phyloP scores from a whole-genome alignment of 64 coral and sea anemone genomes.

The Actinia tenebrosa region DNA sequence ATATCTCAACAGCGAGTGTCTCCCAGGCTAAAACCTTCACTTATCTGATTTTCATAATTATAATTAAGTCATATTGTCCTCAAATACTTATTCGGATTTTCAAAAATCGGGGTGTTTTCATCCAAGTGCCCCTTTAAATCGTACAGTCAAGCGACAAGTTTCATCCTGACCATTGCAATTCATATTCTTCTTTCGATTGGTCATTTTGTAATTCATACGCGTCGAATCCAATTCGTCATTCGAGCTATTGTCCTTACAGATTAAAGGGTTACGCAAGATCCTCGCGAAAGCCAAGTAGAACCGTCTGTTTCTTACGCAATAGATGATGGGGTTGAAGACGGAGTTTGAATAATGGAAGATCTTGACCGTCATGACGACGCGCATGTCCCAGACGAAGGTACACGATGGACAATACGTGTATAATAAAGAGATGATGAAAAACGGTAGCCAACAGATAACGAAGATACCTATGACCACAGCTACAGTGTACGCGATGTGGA shows the following conservation, averaged over 20 bases:
- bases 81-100: no score
- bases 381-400: conserved; percentile 61
- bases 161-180: background rate
- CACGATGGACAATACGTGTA: conserved; percentile 50
- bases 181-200: background rate
- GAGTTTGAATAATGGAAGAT: conserved; percentile 84
- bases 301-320: conserved; percentile 63
- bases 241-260: background rate
- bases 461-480: conserved; percentile 78
- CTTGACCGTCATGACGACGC: conserved; percentile 66
- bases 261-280: conserved; percentile 34
- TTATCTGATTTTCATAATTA: no score
- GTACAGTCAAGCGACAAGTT: background rate
- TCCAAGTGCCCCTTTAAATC: background rate
- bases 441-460: conserved; percentile 76
- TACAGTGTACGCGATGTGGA: conserved; percentile 83
- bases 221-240: background rate
- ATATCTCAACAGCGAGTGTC: no score
- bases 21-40: no score
- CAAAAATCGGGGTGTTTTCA: no score
- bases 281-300: conserved; percentile 65
- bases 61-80: no score
- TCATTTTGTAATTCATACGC: background rate
- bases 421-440: conserved; percentile 64
- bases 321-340: conserved; percentile 74